Evolutionary conservation across 2,113 vertebrate species (phyloP).

Genomic region (Anseranas semipalmata): DNA sequence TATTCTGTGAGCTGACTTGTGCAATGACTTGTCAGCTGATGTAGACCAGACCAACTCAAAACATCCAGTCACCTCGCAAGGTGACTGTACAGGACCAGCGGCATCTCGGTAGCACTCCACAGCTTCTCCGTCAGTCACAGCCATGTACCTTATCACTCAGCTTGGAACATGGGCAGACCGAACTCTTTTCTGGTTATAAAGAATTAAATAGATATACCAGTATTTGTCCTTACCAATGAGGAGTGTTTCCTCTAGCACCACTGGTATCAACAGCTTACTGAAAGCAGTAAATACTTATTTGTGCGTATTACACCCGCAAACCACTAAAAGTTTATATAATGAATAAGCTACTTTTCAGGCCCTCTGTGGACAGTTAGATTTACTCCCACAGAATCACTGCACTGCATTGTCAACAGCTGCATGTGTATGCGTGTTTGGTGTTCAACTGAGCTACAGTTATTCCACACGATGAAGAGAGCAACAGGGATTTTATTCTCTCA

Average conservation of each 20-base stretch:
- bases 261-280: background rate
- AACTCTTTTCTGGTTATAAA: background rate
- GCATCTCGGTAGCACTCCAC: background rate
- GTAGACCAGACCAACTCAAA: background rate
- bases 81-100: background rate
- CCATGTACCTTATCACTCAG: background rate
- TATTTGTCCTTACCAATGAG: background rate
- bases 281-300: background rate
- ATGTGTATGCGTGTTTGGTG: rapidly evolving
- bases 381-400: background rate
- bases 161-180: background rate
- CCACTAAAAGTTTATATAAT: background rate
- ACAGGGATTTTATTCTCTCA: background rate
- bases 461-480: background rate
- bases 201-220: background rate
- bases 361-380: background rate
- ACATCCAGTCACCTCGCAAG: background rate
- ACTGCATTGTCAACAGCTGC: background rate
- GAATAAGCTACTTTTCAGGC: no score
- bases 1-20: background rate
- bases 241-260: background rate
- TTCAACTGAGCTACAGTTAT: background rate
- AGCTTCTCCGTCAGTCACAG: background rate
- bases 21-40: background rate
- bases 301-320: background rate